Evolutionary conservation across 2,113 vertebrate genomes (phyloP), one percentile per base, ranked within the genome.

Genomic region (Oriolus oriolus): DNA sequence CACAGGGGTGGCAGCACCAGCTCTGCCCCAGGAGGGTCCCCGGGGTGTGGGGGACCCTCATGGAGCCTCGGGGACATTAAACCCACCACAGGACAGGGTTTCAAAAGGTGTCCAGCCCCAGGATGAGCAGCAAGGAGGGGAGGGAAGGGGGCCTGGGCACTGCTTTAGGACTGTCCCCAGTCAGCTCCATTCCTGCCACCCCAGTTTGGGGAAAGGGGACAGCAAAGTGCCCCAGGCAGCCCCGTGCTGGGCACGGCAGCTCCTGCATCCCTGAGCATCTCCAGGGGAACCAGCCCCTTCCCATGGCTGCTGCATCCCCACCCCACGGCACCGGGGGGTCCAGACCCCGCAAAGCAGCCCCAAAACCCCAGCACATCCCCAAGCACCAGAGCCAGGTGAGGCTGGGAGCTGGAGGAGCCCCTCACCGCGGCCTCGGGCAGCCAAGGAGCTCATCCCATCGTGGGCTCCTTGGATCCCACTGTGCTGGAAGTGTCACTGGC

Each of bases 331-430:
- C 28, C 0, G 1, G 0, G 54, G 20, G 18, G 3, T 8, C 42
- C 0, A 0, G 56, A 21, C 7, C 57, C 61, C 0, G 0, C 20
- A 6, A 4, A 33, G 33, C 17, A 41, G 16, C 79, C 75, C 78
- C 17, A 0, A 1, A 8, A 4, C 22, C 45, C 30, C 1, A 0
- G 28, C 13, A 7, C 0, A 0, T 4, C 65, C 76, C 82, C 45
- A 2, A 33, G 14, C 24, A 9, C 4, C 30, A 6, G 44, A 16
- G 23, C 50, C 28, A 1, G 26, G 35, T 2, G 12, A 20, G 56
- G 19, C 2, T 28, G 69, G 64, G 41, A 49, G 61, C 44, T 10
- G n/a, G 54, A n/a, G 68, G 50, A 78, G 56, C 74, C 45, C 41
- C 8, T 11, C 44, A 13, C 42, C 0, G 1, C 0, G 4, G 64